Evolutionary conservation across 2,797 vertebrate species (phyloP).

Genomic region (Syndactyla subalaris): DNA sequence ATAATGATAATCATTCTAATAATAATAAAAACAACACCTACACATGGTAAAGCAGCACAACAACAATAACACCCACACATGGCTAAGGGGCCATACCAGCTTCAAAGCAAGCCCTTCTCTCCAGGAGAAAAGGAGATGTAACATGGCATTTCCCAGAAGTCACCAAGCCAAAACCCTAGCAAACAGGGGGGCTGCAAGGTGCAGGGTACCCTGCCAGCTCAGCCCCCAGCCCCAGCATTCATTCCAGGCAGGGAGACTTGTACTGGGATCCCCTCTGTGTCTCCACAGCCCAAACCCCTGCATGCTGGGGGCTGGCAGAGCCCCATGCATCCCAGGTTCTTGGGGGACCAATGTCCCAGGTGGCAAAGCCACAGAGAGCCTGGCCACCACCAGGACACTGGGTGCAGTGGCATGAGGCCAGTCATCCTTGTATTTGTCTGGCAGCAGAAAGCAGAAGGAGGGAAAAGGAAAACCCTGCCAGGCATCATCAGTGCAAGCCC

Average conservation of each 20-base stretch:
- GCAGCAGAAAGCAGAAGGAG: background rate
- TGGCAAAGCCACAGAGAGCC: background rate
- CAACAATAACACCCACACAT: background rate
- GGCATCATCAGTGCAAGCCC: background rate
- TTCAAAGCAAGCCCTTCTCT: background rate
- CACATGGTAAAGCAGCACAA: background rate
- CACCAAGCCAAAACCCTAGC: background rate
- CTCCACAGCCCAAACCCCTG: background rate
- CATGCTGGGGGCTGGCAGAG: background rate
- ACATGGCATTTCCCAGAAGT: background rate
- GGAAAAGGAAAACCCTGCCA: background rate
- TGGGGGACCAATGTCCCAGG: fast-evolving
- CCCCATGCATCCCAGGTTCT: fast-evolving
- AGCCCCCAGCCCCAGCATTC: background rate
- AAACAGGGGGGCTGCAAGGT: fast-evolving
- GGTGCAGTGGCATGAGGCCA: fast-evolving
- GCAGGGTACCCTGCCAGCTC: background rate
- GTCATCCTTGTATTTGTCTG: fast-evolving
- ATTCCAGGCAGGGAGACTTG: background rate
- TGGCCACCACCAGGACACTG: background rate
- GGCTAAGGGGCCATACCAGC: background rate
- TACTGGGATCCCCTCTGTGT: background rate
- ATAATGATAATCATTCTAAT: fast-evolving
- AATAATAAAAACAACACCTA: background rate
- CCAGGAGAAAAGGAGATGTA: background rate